A percentile compares a stretch with the other conserved stretches of the same genome.
Conservation (phyloP, 2,113 vertebrate genomes). For the Brachyhypopomus gauderio region DNA sequence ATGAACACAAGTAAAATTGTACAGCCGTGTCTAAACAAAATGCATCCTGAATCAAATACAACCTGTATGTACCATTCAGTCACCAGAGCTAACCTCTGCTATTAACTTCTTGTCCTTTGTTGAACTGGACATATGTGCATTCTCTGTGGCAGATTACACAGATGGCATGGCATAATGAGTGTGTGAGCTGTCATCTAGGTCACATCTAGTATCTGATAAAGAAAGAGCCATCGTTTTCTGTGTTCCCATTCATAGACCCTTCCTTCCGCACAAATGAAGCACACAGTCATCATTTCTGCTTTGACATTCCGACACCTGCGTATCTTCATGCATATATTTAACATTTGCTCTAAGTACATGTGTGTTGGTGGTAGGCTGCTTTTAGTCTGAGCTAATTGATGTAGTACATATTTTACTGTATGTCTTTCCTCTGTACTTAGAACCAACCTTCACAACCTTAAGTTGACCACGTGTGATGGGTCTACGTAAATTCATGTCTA, state of each 20-base stretch:
- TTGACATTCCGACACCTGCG: constrained; percentile 30
- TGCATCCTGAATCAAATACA: neutral
- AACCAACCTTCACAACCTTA: constrained; percentile 25
- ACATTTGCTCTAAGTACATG: constrained; percentile 12
- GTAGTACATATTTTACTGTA: constrained; percentile 66
- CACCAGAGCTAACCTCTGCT: constrained; percentile 44
- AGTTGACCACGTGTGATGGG: constrained; percentile 23
- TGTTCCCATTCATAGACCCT: constrained; percentile 25
- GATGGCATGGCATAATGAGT: constrained; percentile 49
- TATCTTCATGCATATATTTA: constrained; percentile 28
- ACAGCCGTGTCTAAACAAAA: no score
- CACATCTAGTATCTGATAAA: constrained; percentile 43
- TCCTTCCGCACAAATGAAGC: constrained; percentile 33
- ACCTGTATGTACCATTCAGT: constrained; percentile 19
- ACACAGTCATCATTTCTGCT: constrained; percentile 23
- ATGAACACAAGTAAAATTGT: no score
- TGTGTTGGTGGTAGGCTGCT: neutral
- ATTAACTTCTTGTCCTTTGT: constrained; percentile 21
- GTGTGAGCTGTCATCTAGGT: constrained; percentile 54
- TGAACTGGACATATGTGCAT: constrained; percentile 50
- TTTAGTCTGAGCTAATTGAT: constrained; percentile 62
- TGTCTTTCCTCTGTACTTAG: constrained; percentile 19
- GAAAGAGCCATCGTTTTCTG: constrained; percentile 40
- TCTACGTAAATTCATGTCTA: neutral
- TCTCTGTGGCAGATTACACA: constrained; percentile 47